phyloP scores from a whole-genome alignment of 2,888 invertebrate genomes.

The Drosophila suboccidentalis region DNA sequence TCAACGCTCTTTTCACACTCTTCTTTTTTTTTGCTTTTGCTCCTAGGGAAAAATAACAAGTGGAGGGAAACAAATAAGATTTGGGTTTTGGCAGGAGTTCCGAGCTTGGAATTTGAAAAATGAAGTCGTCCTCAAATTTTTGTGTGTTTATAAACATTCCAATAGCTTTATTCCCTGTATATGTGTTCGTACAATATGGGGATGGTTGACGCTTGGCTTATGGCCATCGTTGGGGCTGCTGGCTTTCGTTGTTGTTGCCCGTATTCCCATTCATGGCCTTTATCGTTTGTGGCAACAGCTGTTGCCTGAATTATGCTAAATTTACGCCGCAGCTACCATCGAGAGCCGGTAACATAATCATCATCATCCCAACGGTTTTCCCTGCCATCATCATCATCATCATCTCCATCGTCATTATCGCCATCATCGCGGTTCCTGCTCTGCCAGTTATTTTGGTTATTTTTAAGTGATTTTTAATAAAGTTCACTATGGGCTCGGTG shows the following conservation, averaged over 20 bases:
- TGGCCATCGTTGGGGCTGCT: conserved; percentile 43
- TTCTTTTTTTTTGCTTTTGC: background rate
- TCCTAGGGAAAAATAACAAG: conserved; percentile 5
- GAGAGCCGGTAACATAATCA: conserved; percentile 30
- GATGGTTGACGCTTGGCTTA: conserved; percentile 38
- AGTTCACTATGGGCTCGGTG: conserved; percentile 58
- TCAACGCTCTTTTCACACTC: conserved; percentile 8
- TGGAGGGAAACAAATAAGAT: conserved; percentile 10
- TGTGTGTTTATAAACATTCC: conserved; percentile 76
- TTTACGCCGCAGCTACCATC: conserved; percentile 67
- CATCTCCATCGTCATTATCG: conserved; percentile 15
- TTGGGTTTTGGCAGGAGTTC: conserved; percentile 9
- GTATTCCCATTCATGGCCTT: conserved; percentile 78
- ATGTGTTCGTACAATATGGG: conserved; percentile 15
- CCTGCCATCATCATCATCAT: conserved; percentile 28
- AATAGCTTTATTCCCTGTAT: conserved; percentile 56
- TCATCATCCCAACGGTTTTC: conserved; percentile 18
- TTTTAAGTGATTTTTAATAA: conserved; percentile 81
- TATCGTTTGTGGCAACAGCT: conserved; percentile 82
- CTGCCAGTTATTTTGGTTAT: conserved; percentile 73
- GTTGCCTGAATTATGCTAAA: conserved; percentile 79
- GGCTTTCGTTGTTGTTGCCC: conserved; percentile 21
- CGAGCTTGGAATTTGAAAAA: conserved; percentile 68
- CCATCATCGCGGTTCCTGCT: conserved; percentile 41
- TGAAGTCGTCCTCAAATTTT: conserved; percentile 71